Evolutionary conservation across 2,797 vertebrate species (phyloP).

Genomic region (Oceanodroma leucorhoa): DNA sequence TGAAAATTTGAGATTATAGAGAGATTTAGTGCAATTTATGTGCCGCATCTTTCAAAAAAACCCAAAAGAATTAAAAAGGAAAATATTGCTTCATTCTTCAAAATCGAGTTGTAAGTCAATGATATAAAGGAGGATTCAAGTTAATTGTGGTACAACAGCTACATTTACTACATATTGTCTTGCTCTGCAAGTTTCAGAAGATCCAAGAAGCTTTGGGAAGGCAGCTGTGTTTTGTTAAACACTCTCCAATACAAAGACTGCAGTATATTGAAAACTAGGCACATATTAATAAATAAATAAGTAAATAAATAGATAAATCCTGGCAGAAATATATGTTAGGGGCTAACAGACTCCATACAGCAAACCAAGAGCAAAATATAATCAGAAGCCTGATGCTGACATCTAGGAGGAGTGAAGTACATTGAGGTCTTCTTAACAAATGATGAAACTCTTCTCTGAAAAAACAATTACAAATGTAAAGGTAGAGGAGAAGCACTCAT

Average conservation of each 20-base stretch:
- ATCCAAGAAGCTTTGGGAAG: constrained; percentile 1
- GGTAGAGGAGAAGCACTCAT: neutral
- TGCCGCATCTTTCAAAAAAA: neutral
- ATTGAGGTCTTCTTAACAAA: constrained; percentile 9
- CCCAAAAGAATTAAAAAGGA: neutral
- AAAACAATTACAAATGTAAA: constrained; percentile 19
- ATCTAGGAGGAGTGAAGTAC: neutral
- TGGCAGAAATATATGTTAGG: constrained; percentile 35
- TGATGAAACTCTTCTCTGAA: constrained; percentile 13
- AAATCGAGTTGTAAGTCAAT: neutral
- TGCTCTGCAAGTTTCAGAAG: neutral
- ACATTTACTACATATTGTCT: neutral
- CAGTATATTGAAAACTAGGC: constrained; percentile 16
- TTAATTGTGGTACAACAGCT: neutral
- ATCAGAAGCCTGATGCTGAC: neutral
- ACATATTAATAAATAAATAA: neutral
- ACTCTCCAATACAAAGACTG: neutral
- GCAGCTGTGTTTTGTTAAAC: neutral
- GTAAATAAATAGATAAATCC: neutral
- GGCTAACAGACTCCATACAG: neutral
- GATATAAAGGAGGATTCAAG: neutral
- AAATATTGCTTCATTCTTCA: neutral
- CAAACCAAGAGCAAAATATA: constrained; percentile 28
- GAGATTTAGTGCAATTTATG: neutral
- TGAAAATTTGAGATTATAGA: neutral